phyloP scores from a whole-genome alignment of 2,888 invertebrate genomes.

The Phyllotreta striolata region DNA sequence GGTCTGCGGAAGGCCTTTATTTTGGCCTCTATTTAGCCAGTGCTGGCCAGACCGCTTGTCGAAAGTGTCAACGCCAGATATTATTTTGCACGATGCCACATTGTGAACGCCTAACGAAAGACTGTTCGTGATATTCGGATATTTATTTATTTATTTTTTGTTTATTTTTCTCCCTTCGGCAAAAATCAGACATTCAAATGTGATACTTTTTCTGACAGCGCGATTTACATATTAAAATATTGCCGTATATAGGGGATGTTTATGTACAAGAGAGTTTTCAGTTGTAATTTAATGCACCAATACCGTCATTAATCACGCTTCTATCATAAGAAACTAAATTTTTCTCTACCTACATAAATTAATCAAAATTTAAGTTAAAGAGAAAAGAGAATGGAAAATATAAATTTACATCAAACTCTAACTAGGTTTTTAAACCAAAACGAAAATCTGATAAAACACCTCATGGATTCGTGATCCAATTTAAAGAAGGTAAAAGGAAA shows the following conservation, averaged over 20 bases:
- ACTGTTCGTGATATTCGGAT: constrained; percentile 37
- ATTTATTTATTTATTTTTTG: constrained; percentile 27
- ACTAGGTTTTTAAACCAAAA: constrained; percentile 35
- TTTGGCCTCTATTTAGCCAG: constrained; percentile 29
- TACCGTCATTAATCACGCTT: too few relatives aligned
- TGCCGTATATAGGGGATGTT: too few relatives aligned
- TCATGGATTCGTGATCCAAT: constrained; percentile 49
- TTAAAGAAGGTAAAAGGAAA: constrained; percentile 43
- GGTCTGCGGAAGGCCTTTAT: constrained; percentile 30
- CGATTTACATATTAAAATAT: constrained; percentile 21
- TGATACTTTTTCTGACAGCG: constrained; percentile 23
- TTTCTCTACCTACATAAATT: too few relatives aligned
- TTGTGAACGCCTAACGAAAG: constrained; percentile 33
- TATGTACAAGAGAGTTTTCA: too few relatives aligned
- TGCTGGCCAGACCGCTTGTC: constrained; percentile 33
- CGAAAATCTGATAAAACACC: constrained; percentile 36
- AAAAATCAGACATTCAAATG: constrained; percentile 29
- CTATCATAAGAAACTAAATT: too few relatives aligned
- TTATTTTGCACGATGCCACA: constrained; percentile 35
- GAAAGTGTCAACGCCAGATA: constrained; percentile 40
- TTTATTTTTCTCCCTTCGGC: constrained; percentile 25
- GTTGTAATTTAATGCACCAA: too few relatives aligned
- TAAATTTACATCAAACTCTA: constrained; percentile 41
- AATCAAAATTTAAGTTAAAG: too few relatives aligned
- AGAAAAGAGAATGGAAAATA: constrained; percentile 28